A percentile compares a stretch with the other conserved stretches of the same genome.
These are phyloP conservation scores for Cirrhinus molitorella DNA, from an alignment of 2,797 vertebrate genomes.

Conservation along the genomic window DNA sequence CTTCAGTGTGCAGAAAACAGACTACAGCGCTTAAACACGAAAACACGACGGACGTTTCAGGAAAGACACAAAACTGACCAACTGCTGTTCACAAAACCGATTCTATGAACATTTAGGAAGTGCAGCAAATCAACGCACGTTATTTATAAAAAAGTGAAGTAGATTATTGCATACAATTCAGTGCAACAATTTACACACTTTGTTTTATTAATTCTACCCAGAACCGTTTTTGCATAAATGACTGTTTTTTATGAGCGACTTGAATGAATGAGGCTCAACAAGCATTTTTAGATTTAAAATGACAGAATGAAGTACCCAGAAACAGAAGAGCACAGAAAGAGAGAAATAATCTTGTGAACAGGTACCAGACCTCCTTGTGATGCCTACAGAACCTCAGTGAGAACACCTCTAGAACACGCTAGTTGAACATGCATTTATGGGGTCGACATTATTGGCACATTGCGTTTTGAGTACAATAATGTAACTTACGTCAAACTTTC, in stretches of 20 bases:
- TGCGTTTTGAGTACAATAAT: conserved; percentile 45
- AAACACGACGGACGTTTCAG: background rate
- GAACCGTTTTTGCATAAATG: background rate
- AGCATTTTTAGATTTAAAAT: background rate
- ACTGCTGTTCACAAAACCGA: conserved; percentile 47
- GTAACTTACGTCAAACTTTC: background rate
- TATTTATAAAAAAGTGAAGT: background rate
- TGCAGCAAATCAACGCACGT: background rate
- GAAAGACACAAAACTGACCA: background rate
- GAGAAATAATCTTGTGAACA: background rate
- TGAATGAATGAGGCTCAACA: background rate
- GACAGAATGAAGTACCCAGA: conserved; percentile 8
- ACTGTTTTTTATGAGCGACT: too few relatives aligned
- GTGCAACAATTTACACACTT: conserved; percentile 67
- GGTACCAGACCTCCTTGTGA: conserved; percentile 49
- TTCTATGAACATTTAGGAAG: conserved; percentile 68
- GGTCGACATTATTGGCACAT: conserved; percentile 73
- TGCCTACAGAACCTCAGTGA: conserved; percentile 45
- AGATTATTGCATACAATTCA: conserved; percentile 56
- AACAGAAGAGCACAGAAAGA: background rate
- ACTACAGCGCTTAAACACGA: background rate
- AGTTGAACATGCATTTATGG: conserved; percentile 57
- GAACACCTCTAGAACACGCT: conserved; percentile 52
- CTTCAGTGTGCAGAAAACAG: background rate
- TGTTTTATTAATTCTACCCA: background rate